Conservation (phyloP, 2,797 vertebrate species). For the Geotrypetes seraphini region DNA sequence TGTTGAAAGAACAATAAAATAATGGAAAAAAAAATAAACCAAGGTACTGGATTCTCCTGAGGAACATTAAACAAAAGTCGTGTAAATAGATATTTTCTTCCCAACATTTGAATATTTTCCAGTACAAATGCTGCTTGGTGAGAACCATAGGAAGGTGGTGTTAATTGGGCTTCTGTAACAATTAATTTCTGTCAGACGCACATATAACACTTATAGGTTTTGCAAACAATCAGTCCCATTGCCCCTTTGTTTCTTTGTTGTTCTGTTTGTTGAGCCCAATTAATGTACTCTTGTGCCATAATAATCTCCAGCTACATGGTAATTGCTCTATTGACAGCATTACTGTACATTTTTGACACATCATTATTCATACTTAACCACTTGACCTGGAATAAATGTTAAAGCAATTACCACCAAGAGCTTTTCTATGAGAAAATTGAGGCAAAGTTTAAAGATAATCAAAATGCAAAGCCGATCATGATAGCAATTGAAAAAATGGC, state of each 20-base stretch:
- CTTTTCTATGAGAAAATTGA: constrained; percentile 68
- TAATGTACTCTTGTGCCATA: constrained; percentile 69
- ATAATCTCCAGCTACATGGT: constrained; percentile 73
- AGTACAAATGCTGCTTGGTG: constrained; percentile 6
- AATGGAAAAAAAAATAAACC: neutral
- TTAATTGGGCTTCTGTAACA: constrained; percentile 59
- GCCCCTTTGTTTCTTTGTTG: constrained; percentile 56
- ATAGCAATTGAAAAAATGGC: constrained; percentile 70
- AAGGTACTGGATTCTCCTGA: neutral
- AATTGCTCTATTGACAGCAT: constrained; percentile 80
- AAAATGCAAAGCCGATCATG: constrained; percentile 66
- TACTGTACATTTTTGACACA: constrained; percentile 78
- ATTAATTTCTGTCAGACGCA: constrained; percentile 47
- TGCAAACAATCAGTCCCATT: constrained; percentile 45
- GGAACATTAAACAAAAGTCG: constrained; percentile 12
- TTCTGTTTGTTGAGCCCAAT: constrained; percentile 63
- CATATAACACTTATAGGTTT: constrained; percentile 32
- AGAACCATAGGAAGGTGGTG: constrained; percentile 21
- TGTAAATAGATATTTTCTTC: too few relatives aligned
- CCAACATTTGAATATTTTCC: constrained; percentile 28
- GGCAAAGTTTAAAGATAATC: constrained; percentile 72
- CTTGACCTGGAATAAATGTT: constrained; percentile 85
- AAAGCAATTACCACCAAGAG: constrained; percentile 77
- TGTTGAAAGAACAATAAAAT: neutral
- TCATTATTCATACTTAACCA: constrained; percentile 88